Base-by-base conservation (phyloP, 2,888 invertebrate species). In the Nyleta sp. region DNA sequence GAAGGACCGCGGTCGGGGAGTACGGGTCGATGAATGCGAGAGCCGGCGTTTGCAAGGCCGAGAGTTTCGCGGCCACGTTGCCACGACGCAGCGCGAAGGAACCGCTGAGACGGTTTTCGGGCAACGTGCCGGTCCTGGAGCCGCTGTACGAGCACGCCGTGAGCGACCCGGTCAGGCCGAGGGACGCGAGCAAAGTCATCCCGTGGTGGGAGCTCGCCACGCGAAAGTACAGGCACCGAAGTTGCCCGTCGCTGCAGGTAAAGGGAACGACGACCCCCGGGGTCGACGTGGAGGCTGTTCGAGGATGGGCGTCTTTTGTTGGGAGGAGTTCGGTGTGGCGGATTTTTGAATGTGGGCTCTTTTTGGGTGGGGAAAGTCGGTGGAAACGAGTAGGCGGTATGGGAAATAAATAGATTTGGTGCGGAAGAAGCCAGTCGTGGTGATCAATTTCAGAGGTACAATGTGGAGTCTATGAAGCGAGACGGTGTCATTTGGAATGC, bases 131-230 rank as follows among this genome's bases (percentile, higher is more conserved):
- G 6, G 81, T 84, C 20, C 86, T 91, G 71, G 91, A 91, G 80
- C 91, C 91, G n/a, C 85, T 91, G 31, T 91, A 91, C 84, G 91
- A 91, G 81, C 90, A 90, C 80, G 89, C 90, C n/a, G 91, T 91
- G 62, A 89, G 91, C 78, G 89, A 87, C 88, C 91, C 84, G 20
- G 87, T 88, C 13, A 87, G 84, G 52, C 87, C 89, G 7, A 85
- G 89, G 64, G 82, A 73, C 59, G 71, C 76, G 2, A 67, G 85
- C 33, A 83, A 80, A 76, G 84, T 89, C 53, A 89, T 96, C 78
- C 97, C 97, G 0, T 97, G 97, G 97, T 97, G 96, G 95, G 97
- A 97, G 91, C 91, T 96, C 84, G 97, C 97, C 40, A 95, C 96
- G 55, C 94, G 94, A 84, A 94, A 95, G 82, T 94, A 94, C 84